Evolutionary conservation across 2,113 vertebrate species (phyloP).

Genomic region (Tretioscincus oriximinensis): DNA sequence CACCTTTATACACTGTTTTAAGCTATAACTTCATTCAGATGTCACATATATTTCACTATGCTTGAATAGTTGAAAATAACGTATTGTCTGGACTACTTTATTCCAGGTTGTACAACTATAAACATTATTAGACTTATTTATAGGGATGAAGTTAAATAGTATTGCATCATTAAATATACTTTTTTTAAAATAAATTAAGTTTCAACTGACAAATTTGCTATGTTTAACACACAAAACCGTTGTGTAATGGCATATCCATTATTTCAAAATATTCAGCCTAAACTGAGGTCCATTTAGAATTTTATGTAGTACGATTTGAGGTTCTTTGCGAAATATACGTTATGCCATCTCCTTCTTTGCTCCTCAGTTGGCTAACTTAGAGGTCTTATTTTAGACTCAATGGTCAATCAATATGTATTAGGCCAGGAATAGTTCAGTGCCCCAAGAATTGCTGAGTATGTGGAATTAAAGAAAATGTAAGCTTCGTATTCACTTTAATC

Average conservation of each 20-base stretch:
- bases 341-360: background rate
- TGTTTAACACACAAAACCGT: constrained; percentile 3
- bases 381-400: constrained; percentile 22
- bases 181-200: background rate
- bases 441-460: constrained; percentile 34
- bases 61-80: too few species aligned
- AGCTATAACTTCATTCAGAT: too few species aligned
- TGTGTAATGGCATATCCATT: background rate
- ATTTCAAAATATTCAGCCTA: constrained; percentile 2
- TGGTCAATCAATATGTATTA: background rate
- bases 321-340: background rate
- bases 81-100: too few species aligned
- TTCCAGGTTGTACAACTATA: too few species aligned
- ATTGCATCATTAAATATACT: background rate
- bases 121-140: too few species aligned
- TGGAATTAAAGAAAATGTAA: background rate
- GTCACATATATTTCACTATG: too few species aligned
- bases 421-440: constrained; percentile 5
- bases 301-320: background rate
- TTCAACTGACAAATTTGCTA: background rate
- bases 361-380: background rate
- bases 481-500: background rate
- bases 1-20: too few species aligned
- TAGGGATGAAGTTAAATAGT: background rate
- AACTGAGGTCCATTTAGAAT: constrained; percentile 1